Conservation (phyloP, 2,888 invertebrate genomes). For the Drosophila fulvimacula region DNA sequence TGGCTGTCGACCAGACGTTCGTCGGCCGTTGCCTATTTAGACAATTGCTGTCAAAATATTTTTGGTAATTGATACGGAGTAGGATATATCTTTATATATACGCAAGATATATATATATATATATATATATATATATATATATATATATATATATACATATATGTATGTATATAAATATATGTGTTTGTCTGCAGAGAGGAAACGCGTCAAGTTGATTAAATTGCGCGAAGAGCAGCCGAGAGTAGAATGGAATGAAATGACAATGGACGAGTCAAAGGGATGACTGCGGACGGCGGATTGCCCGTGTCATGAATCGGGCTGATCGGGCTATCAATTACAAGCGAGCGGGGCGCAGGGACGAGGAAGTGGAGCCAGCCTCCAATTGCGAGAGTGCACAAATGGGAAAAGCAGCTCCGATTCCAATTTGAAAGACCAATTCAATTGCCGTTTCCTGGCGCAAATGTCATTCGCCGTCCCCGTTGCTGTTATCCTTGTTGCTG, state of each 20-base stretch:
- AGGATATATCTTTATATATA: neutral
- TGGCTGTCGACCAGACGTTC: conserved; percentile 4
- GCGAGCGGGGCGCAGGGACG: conserved; percentile 15
- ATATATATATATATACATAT: too few species aligned
- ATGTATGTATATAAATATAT: neutral
- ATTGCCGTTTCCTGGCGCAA: conserved; percentile 73
- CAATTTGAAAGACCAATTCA: conserved; percentile 45
- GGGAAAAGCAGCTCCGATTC: conserved; percentile 23
- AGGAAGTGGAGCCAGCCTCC: conserved; percentile 51
- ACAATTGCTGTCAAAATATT: conserved; percentile 80
- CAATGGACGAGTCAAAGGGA: conserved; percentile 60
- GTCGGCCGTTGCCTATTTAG: conserved; percentile 63
- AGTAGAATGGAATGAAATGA: conserved; percentile 42
- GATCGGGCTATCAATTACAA: conserved; percentile 81
- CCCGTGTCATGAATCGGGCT: conserved; percentile 75
- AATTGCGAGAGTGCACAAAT: conserved; percentile 14
- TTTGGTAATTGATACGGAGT: conserved; percentile 69
- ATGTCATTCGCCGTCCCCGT: conserved; percentile 64
- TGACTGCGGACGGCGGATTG: conserved; percentile 60
- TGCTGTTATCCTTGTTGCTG: neutral
- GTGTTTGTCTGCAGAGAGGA: conserved; percentile 26
- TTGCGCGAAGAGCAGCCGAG: conserved; percentile 59
- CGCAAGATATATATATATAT: too few species aligned
- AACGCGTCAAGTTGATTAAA: conserved; percentile 78
- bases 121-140: neutral